Percentiles rank a stretch among this genome's conserved stretches.
Evolutionary conservation across 2,797 vertebrate species (phyloP).

Genomic region (Amazonetta brasiliensis): DNA sequence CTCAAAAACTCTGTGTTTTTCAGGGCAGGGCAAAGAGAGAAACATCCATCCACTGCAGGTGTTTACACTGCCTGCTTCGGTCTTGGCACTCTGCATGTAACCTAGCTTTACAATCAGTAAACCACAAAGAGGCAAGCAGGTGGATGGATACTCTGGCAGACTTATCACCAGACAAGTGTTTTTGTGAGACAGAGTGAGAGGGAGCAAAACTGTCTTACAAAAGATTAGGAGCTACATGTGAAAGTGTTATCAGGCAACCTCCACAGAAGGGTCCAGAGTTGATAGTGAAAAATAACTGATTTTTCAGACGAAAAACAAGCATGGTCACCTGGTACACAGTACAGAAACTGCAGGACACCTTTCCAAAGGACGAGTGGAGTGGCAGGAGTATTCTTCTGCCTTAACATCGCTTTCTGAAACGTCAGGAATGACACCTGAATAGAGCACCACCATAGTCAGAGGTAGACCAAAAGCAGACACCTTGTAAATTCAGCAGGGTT

Average conservation of each 20-base stretch:
- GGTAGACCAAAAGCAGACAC: not conserved
- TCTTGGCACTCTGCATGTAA: not conserved
- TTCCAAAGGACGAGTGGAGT: not conserved
- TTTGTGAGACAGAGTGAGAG: not conserved
- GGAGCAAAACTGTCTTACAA: not conserved
- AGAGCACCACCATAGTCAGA: not conserved
- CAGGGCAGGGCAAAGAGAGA: not conserved
- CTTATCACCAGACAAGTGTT: not conserved
- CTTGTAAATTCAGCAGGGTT: not conserved
- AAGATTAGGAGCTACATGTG: not conserved
- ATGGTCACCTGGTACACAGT: not conserved
- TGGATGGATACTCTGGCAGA: not conserved
- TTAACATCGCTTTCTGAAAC: not conserved
- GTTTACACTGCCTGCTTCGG: not conserved
- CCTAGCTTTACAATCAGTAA: not conserved
- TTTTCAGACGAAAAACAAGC: not conserved
- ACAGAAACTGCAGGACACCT: not conserved
- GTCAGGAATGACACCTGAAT: not conserved
- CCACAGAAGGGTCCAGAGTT: not conserved
- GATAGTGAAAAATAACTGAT: not conserved
- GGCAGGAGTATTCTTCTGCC: not conserved
- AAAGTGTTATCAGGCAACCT: not conserved
- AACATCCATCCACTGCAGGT: not conserved
- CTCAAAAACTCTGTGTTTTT: not conserved
- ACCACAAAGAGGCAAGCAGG: not conserved